A percentile compares a stretch with the other conserved stretches of the same genome.
Conservation (phyloP, 2,797 vertebrate species). For the Rhynchotus rufescens region DNA sequence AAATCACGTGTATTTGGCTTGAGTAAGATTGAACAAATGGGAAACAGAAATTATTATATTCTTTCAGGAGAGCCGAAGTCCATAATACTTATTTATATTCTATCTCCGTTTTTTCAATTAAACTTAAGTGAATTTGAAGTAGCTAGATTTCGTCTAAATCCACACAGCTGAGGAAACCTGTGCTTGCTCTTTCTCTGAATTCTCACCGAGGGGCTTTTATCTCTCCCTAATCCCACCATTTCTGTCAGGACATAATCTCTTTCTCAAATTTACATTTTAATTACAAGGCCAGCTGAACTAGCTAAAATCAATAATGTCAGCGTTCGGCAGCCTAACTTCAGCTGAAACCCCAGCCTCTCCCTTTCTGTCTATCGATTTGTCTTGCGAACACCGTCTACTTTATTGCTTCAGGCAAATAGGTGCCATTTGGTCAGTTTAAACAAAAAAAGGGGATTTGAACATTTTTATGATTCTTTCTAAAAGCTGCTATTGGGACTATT, state of each 20-base stretch:
- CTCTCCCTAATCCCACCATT: conserved; percentile 92
- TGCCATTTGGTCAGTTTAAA: conserved; percentile 85
- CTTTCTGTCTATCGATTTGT: conserved; percentile 87
- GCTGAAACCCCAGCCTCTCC: conserved; percentile 81
- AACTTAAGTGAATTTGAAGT: conserved; percentile 59
- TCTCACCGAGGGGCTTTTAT: conserved; percentile 89
- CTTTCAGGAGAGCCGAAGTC: conserved; percentile 2
- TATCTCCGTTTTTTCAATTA: conserved; percentile 60
- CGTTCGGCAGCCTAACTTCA: conserved; percentile 81
- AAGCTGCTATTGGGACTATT: background rate
- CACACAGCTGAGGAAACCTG: conserved; percentile 68
- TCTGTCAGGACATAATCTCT: conserved; percentile 98
- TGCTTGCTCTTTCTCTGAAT: conserved; percentile 76
- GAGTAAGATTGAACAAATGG: background rate
- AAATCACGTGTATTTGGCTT: background rate
- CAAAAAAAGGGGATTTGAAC: conserved; percentile 73
- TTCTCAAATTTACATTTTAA: conserved; percentile 99
- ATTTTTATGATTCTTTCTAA: conserved; percentile 59
- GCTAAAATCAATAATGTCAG: conserved; percentile 94
- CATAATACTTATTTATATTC: conserved; percentile 49
- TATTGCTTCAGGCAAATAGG: conserved; percentile 87
- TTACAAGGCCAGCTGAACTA: conserved; percentile 98
- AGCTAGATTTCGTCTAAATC: conserved; percentile 68
- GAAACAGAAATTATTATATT: background rate
- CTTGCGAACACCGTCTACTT: conserved; percentile 83